Base-by-base conservation (phyloP, 2,888 invertebrate genomes). In the Tromatobia lineatoria region DNA sequence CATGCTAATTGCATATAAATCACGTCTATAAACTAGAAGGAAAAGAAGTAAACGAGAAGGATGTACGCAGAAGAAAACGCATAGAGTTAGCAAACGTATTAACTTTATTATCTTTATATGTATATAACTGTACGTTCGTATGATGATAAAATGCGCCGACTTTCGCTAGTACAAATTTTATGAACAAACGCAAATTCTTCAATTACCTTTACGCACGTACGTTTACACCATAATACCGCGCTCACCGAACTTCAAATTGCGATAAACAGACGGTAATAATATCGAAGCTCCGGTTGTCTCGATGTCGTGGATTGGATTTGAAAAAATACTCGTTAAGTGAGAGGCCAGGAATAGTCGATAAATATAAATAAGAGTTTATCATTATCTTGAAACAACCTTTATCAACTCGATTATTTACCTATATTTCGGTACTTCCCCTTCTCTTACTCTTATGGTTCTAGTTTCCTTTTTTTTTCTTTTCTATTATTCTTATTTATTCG, bases 41-140 rank as follows among this genome's bases (percentile, higher is more conserved):
- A 77, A 76, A 80, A 25, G 42, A 50, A 54, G 57, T 50, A 13
- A 42, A 52, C 73, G 61, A 64, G 69, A 79, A 29, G 75, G 81
- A 82, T 75, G 71, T 59, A 81, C 18, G 45, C 78, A 76, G 75
- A 78, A 76, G 81, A 87, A 75, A 87, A 88, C 52, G 70, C 85
- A 73, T 78, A 83, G 80, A 80, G 81, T 73, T 90, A 89, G 89
- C 87, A 89, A 90, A 90, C 85, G 86, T 89, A 89, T 87, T 87
- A 88, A 89, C 87, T 88, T 87, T 87, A 88, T 89, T 87, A 81
- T 85, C 59, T 83, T 82, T 83, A 78, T 75, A 80, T 87, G 77
- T 79, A 83, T 85, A 81, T 84, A 84, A 79, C 78, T 79, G 75
- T 78, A 75, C 70, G 84, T 78, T 70, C 59, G 75, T 81, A 70